These are phyloP conservation scores for Leptinotarsa undecemlineata DNA, from an alignment of 1,140 invertebrate species.

Conservation along the genomic window DNA sequence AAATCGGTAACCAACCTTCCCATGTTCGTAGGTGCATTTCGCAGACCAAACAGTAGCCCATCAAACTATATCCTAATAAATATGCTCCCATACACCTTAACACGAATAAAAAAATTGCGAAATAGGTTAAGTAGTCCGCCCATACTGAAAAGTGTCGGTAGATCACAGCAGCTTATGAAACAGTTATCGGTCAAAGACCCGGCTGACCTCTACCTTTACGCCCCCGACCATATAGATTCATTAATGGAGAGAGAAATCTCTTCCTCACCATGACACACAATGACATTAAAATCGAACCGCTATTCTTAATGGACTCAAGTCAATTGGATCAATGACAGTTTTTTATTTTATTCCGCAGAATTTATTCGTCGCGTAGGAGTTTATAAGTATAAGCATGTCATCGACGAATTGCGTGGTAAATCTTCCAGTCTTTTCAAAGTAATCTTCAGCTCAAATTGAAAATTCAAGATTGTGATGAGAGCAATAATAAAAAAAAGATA, in stretches of 20 bases:
- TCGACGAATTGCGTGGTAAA: not conserved
- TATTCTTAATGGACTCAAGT: not conserved
- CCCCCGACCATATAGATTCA: conserved; percentile 35
- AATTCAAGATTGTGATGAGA: too few species aligned
- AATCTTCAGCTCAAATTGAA: too few species aligned
- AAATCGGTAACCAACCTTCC: too few species aligned
- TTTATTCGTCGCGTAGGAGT: not conserved
- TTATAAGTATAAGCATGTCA: not conserved
- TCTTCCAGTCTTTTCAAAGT: too few species aligned
- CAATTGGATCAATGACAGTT: conserved; percentile 11
- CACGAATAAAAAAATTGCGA: conserved; percentile 34
- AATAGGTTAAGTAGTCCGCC: conserved; percentile 37
- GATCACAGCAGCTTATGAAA: conserved; percentile 40
- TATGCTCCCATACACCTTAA: not conserved
- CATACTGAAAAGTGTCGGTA: conserved; percentile 37
- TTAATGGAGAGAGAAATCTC: conserved; percentile 31
- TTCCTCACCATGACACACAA: conserved; percentile 25
- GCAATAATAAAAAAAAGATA: too few species aligned
- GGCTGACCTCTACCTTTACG: conserved; percentile 41
- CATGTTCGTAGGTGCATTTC: too few species aligned
- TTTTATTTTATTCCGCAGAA: not conserved
- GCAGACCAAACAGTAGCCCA: not conserved
- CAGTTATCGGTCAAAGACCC: conserved; percentile 38
- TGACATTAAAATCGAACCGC: not conserved
- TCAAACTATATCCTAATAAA: not conserved